A percentile compares a stretch with the other conserved stretches of the same genome.
phyloP scores from a whole-genome alignment of 2,888 invertebrate species.

The Noctua fimbriata region DNA sequence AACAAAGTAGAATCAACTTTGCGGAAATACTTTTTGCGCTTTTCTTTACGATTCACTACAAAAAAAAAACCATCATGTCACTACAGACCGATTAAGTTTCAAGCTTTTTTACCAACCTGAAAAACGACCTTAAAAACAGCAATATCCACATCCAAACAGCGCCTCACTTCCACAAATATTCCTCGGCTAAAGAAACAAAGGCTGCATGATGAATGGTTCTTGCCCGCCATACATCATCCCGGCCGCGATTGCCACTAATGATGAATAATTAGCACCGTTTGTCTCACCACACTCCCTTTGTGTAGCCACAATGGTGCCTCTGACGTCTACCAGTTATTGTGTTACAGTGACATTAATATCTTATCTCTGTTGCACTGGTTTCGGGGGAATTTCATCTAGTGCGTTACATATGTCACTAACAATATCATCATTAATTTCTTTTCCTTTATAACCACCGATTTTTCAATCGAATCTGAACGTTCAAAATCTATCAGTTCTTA shows the following conservation, averaged over 20 bases:
- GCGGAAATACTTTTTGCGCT: conserved; percentile 10
- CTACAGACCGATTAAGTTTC: conserved; percentile 21
- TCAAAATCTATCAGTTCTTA: background rate
- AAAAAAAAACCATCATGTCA: conserved; percentile 7
- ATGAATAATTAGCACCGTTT: conserved; percentile 84
- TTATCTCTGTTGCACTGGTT: conserved; percentile 57
- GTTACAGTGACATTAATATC: conserved; percentile 67
- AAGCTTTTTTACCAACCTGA: conserved; percentile 10
- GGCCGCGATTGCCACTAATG: conserved; percentile 77
- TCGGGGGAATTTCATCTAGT: conserved; percentile 30
- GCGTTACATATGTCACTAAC: conserved; percentile 3
- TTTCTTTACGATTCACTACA: background rate
- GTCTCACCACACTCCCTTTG: conserved; percentile 77
- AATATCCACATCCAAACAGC: conserved; percentile 52
- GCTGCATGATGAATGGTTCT: conserved; percentile 75
- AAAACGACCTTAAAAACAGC: conserved; percentile 33
- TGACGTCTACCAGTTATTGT: conserved; percentile 68
- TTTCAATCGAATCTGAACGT: no score
- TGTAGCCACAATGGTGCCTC: conserved; percentile 66
- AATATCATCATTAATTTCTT: background rate
- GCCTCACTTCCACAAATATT: conserved; percentile 62
- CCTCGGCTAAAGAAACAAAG: conserved; percentile 70
- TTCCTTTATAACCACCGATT: background rate
- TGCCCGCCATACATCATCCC: conserved; percentile 76
- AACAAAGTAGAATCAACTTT: conserved; percentile 32